Conservation (phyloP, 2,113 vertebrate species). For the Thryonomys swinderianus region DNA sequence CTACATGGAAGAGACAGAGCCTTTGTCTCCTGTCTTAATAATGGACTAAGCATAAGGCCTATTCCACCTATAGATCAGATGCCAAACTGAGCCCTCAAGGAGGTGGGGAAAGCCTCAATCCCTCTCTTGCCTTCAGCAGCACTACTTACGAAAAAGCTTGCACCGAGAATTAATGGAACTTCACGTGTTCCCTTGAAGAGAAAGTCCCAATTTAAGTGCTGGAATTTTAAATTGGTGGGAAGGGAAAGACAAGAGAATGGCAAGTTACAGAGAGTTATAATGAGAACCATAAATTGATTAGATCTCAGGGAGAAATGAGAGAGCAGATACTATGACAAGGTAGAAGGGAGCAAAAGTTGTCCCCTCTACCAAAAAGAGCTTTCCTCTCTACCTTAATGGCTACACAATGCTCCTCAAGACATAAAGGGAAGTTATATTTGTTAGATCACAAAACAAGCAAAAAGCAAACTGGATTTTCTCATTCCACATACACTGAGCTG, state of each 20-base stretch:
- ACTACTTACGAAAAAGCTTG: conserved; percentile 66
- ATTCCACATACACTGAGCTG: not conserved
- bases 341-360: not conserved
- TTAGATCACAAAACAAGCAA: not conserved
- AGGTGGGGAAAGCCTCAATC: conserved; percentile 34
- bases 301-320: conserved; percentile 14
- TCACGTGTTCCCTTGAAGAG: conserved; percentile 73
- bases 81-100: conserved; percentile 78
- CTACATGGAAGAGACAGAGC: conserved; percentile 48
- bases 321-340: not conserved
- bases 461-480: not conserved
- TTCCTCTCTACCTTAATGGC: not conserved
- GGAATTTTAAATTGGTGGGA: conserved; percentile 72
- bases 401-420: not conserved
- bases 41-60: conserved; percentile 66
- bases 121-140: conserved; percentile 45
- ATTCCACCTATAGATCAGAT: conserved; percentile 68
- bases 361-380: not conserved
- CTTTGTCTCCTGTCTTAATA: conserved; percentile 74
- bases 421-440: not conserved
- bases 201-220: conserved; percentile 72
- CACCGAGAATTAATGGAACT: conserved; percentile 70
- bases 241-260: conserved; percentile 48
- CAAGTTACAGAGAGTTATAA: conserved; percentile 65
- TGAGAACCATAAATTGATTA: conserved; percentile 51